Conservation (phyloP, 2,888 invertebrate species). For the Chrysodeixis includens region DNA sequence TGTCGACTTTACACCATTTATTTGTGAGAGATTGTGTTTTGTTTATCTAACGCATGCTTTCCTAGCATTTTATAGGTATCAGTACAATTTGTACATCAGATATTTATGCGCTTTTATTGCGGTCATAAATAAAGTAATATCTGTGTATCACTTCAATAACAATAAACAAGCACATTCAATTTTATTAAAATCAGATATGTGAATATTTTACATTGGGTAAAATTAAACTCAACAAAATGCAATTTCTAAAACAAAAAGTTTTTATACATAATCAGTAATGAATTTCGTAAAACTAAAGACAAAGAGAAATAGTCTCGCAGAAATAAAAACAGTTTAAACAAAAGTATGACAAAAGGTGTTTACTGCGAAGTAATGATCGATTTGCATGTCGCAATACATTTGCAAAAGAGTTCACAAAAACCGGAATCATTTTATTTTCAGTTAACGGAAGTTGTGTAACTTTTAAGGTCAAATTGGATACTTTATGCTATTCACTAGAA, state of each 20-base stretch:
- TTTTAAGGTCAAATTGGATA: background rate
- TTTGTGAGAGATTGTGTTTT: background rate
- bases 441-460: slow-evolving; percentile 1
- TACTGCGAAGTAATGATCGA: background rate
- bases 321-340: background rate
- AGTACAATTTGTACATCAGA: no score
- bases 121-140: no score
- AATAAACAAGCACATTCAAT: no score
- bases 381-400: slow-evolving; percentile 1
- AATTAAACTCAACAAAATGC: background rate
- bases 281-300: background rate
- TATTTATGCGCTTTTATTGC: no score
- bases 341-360: background rate
- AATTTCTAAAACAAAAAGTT: background rate
- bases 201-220: no score
- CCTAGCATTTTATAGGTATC: no score
- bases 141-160: no score
- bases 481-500: background rate
- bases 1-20: background rate
- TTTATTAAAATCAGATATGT: no score
- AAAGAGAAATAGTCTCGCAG: background rate
- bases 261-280: background rate
- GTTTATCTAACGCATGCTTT: background rate
- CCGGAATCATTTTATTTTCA: slow-evolving; percentile 4
- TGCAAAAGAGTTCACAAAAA: background rate